Conservation (phyloP, 2,113 vertebrate genomes). For the Ceratotherium simum region DNA sequence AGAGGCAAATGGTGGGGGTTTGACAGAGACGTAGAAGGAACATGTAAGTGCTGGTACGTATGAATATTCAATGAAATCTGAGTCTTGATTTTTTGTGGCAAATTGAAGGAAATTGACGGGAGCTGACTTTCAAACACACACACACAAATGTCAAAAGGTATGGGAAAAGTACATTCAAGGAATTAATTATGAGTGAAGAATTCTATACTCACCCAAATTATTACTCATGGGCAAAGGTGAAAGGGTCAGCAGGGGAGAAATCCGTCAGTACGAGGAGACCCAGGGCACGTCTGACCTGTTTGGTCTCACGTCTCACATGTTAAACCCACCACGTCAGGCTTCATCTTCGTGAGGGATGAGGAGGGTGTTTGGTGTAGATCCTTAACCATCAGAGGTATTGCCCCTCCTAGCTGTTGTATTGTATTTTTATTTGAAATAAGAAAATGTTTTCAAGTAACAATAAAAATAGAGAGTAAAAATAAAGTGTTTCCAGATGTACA, state of each 20-base stretch:
- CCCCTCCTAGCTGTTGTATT: neutral
- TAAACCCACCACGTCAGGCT: too few species aligned
- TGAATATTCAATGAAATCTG: too few species aligned
- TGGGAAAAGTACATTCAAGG: neutral
- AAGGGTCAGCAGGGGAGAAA: neutral
- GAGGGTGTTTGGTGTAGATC: too few species aligned
- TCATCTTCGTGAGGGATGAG: too few species aligned
- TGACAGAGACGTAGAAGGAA: too few species aligned
- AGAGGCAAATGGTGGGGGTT: too few species aligned
- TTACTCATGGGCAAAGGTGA: neutral
- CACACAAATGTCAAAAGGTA: neutral
- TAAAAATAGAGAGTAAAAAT: neutral
- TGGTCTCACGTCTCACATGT: too few species aligned
- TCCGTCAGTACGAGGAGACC: too few species aligned
- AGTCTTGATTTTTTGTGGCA: neutral
- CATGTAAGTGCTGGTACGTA: too few species aligned
- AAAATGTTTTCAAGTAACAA: neutral
- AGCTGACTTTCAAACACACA: too few species aligned
- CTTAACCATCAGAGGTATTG: rapidly evolving
- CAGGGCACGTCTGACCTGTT: too few species aligned
- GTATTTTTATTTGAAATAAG: neutral
- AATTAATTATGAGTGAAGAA: neutral
- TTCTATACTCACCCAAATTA: neutral
- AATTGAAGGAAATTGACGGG: neutral
- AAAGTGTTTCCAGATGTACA: neutral